A percentile compares a stretch with the other conserved stretches of the same genome.
Conservation (phyloP, 1,140 invertebrate species). For the Listronotus bonariensis region DNA sequence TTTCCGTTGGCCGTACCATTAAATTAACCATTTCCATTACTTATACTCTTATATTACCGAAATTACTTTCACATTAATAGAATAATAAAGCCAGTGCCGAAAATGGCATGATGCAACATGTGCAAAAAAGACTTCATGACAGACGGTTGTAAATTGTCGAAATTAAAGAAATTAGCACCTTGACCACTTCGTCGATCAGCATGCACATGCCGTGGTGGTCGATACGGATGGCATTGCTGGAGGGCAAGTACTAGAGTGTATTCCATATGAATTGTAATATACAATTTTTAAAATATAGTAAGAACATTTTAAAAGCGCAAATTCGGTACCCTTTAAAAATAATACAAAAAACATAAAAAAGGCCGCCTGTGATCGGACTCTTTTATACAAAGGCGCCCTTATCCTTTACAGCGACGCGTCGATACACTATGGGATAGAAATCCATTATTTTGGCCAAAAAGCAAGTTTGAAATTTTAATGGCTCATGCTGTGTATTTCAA, state of each 20-base stretch:
- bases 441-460: too few species aligned
- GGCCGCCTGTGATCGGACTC: too few species aligned
- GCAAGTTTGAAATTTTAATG: too few species aligned
- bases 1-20: not conserved
- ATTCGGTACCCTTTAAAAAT: too few species aligned
- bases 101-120: slow-evolving; percentile 24
- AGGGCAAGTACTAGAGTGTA: slow-evolving; percentile 7
- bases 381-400: too few species aligned
- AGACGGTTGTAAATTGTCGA: slow-evolving; percentile 41
- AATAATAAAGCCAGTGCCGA: slow-evolving; percentile 19
- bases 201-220: slow-evolving; percentile 18
- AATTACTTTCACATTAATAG: slow-evolving; percentile 24
- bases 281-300: too few species aligned
- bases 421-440: too few species aligned
- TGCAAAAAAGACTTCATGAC: slow-evolving; percentile 34
- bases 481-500: too few species aligned
- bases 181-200: slow-evolving; percentile 35
- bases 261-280: slow-evolving; percentile 2
- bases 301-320: too few species aligned
- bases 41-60: slow-evolving; percentile 1
- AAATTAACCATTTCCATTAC: not conserved
- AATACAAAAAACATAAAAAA: too few species aligned
- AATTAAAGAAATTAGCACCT: slow-evolving; percentile 45
- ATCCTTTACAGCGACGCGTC: too few species aligned
- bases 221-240: slow-evolving; percentile 12